These are phyloP conservation scores for Boloria euphrosyne DNA, from an alignment of 2,888 invertebrate species.

Conservation along the genomic window DNA sequence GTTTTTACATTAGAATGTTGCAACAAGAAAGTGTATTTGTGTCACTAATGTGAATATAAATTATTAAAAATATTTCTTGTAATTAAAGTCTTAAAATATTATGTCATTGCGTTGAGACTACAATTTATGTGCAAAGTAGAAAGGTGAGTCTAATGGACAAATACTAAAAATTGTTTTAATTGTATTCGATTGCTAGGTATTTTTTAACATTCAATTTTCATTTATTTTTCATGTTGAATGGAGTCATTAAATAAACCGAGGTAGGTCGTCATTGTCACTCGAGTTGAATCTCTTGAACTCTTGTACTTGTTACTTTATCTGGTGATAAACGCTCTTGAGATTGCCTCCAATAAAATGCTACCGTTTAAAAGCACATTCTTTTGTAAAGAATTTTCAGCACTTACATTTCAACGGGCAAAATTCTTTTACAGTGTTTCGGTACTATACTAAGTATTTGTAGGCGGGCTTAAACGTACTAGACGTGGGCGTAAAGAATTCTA, in stretches of 20 bases:
- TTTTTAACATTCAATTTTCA: background rate
- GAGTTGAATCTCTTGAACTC: constrained; percentile 28
- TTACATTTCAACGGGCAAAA: constrained; percentile 33
- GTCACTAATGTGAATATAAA: too few relatives aligned
- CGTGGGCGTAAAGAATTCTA: constrained; percentile 30
- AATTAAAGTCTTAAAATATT: too few relatives aligned
- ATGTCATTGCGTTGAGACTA: too few relatives aligned
- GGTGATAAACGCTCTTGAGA: constrained; percentile 42
- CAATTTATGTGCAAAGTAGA: too few relatives aligned
- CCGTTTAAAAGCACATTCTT: constrained; percentile 44
- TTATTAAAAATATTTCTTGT: too few relatives aligned
- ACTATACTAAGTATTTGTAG: constrained; percentile 31
- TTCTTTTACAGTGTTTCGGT: constrained; percentile 36
- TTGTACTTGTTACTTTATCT: constrained; percentile 38
- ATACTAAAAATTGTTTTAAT: background rate
- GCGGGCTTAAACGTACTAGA: constrained; percentile 31
- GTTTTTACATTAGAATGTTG: too few relatives aligned
- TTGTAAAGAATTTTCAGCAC: constrained; percentile 41
- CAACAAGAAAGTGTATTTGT: too few relatives aligned
- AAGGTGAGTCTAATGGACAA: too few relatives aligned
- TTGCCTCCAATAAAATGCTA: constrained; percentile 45
- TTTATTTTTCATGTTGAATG: background rate
- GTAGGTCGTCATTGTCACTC: constrained; percentile 20
- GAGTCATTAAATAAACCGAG: constrained; percentile 8
- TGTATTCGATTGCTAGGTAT: background rate